Base-by-base conservation (phyloP, 2,797 vertebrate species). In the Chromis chromis region DNA sequence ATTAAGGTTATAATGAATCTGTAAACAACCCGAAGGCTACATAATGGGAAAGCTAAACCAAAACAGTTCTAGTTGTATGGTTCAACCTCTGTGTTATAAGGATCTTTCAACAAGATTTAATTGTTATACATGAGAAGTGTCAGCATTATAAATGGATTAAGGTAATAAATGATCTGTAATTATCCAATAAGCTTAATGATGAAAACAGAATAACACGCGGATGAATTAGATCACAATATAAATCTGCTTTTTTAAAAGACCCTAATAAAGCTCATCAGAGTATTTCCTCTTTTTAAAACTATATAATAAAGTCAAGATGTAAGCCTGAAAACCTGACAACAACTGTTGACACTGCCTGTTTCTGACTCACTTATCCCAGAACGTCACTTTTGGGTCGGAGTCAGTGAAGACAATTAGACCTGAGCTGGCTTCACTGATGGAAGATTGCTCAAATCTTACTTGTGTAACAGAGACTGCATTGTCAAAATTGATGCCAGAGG, bases 231-330 rank as follows among this genome's bases (percentile, higher is more conserved):
- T 40, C 39, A 40, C 39, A 36, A 36, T 36, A 36, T 36, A 36
- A 11, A 12, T 36, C 10, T 36, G 16, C 40, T 42, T 42, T 42
- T 42, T 48, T 31, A n/a, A 10, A 56, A 33, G 9, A 19, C 10
- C 50, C 77, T 17, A 53, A 73, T 79, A 74, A 78, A 78, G 31
- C 49, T 77, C 55, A 60, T 75, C 65, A 62, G 44, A 16, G 55
- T 61, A 58, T 82, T 54, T 80, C 66, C 66, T 55, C 74, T 66
- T 39, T 68, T 74, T 76, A 68, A 76, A 83, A 36, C 59, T 6
- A 3, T 11, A 16, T 76, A 86, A 83, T 78, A 65, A 55, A 75
- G 44, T 88, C 83, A 87, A 87, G 75, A 83, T 86, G 84, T 55
- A 72, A 56, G 68, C 22, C 27, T 80, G 79, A 79, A 76, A 46